Conservation (phyloP, 2,797 vertebrate genomes). For the Molossus alvarezi region DNA sequence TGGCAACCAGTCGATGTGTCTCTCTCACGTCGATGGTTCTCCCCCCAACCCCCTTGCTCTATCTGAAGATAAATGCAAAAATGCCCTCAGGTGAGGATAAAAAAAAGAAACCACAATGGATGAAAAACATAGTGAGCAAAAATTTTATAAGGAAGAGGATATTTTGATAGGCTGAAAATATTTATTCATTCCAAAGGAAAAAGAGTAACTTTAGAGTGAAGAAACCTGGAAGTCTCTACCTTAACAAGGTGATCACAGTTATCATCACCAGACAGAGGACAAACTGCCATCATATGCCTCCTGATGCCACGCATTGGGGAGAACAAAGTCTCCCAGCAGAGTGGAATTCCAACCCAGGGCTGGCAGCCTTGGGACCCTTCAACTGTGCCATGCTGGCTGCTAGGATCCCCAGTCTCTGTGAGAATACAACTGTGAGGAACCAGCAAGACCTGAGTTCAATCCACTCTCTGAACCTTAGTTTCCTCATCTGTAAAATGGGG, state of each 20-base stretch:
- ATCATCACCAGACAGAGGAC: too few relatives aligned
- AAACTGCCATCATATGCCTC: not conserved
- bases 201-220: not conserved
- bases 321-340: not conserved
- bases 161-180: not conserved
- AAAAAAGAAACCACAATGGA: not conserved
- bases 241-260: not conserved
- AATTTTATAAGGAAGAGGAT: not conserved
- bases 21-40: too few relatives aligned
- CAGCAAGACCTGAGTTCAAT: not conserved
- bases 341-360: not conserved
- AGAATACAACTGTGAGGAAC: conserved; percentile 15
- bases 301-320: not conserved
- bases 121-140: not conserved
- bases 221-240: not conserved
- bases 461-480: not conserved
- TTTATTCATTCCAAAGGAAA: conserved; percentile 1
- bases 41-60: too few relatives aligned
- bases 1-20: too few relatives aligned
- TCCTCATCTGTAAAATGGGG: not conserved
- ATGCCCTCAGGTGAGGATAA: too few relatives aligned
- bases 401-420: not conserved
- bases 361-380: not conserved
- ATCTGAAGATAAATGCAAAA: too few relatives aligned
- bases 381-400: not conserved